A percentile compares a stretch with the other conserved stretches of the same genome.
Evolutionary conservation across 1,140 invertebrate species (phyloP).

Genomic region (Drosophila guanche): DNA sequence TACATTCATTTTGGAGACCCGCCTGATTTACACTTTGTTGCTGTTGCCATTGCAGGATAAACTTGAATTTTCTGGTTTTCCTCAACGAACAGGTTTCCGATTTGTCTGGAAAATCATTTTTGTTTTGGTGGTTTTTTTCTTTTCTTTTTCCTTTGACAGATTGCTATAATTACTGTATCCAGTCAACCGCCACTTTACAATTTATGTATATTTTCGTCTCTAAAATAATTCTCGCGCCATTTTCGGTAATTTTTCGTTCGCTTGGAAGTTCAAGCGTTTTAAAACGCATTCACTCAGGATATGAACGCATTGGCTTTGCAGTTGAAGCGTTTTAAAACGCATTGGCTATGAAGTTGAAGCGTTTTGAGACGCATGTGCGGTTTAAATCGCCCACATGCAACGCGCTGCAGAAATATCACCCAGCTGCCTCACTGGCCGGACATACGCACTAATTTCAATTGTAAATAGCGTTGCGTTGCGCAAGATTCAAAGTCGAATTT

Average conservation of each 20-base stretch:
- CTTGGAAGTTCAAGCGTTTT: slow-evolving; percentile 32
- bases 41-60: slow-evolving; percentile 55
- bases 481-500: slow-evolving; percentile 45
- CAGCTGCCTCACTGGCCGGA: slow-evolving; percentile 35
- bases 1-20: slow-evolving; percentile 11
- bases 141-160: slow-evolving; percentile 20
- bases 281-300: slow-evolving; percentile 13
- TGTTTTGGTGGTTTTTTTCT: slow-evolving; percentile 21
- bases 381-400: slow-evolving; percentile 23
- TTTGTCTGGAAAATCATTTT: slow-evolving; percentile 36
- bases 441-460: slow-evolving; percentile 58
- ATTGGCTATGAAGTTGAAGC: too few species aligned
- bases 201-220: slow-evolving; percentile 24
- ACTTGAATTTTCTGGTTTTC: slow-evolving; percentile 74
- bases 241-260: slow-evolving; percentile 6
- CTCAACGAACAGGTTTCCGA: slow-evolving; percentile 55
- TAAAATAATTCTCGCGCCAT: slow-evolving; percentile 12
- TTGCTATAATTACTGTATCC: slow-evolving; percentile 41
- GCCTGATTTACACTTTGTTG: slow-evolving; percentile 32
- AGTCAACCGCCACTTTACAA: slow-evolving; percentile 19
- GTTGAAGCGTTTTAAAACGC: too few species aligned
- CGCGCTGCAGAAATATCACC: slow-evolving; percentile 26
- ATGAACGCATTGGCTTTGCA: too few species aligned
- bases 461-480: slow-evolving; percentile 45
- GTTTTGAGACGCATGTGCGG: slow-evolving; percentile 9